These are phyloP conservation scores for Ramphastos sulfuratus DNA, from an alignment of 2,113 vertebrate species.

Conservation along the genomic window DNA sequence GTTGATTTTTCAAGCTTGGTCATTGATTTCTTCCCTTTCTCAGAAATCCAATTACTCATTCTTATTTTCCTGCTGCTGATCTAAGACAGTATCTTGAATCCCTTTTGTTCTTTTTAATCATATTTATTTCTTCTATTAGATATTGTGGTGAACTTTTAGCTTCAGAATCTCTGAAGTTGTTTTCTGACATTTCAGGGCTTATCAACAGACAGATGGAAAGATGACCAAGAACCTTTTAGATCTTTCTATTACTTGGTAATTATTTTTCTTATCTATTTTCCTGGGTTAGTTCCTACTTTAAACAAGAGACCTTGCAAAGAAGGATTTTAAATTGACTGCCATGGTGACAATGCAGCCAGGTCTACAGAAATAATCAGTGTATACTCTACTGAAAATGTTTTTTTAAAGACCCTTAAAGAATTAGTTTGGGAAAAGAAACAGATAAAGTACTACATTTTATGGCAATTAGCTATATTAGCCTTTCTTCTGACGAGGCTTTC, in stretches of 20 bases:
- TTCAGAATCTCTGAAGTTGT: constrained; percentile 5
- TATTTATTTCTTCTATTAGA: constrained; percentile 32
- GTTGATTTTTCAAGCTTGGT: neutral
- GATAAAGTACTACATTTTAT: neutral
- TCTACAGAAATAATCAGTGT: neutral
- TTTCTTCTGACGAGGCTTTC: neutral
- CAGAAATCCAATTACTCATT: constrained; percentile 24
- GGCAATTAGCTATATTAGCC: neutral
- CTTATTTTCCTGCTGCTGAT: neutral
- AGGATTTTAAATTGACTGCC: constrained; percentile 1
- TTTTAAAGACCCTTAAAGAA: neutral
- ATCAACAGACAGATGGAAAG: neutral
- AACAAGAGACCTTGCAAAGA: constrained; percentile 1
- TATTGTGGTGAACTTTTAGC: constrained; percentile 14
- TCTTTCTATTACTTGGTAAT: constrained; percentile 6
- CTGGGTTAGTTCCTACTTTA: neutral
- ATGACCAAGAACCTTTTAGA: constrained; percentile 13
- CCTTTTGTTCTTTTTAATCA: constrained; percentile 32
- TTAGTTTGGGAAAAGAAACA: neutral
- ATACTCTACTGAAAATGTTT: neutral
- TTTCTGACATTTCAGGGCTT: neutral
- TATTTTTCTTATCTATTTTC: constrained; percentile 48
- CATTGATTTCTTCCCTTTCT: constrained; percentile 7
- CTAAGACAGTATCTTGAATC: neutral
- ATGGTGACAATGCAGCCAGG: neutral